phyloP scores from a whole-genome alignment of 2,888 invertebrate species.

The Netelia inedita region DNA sequence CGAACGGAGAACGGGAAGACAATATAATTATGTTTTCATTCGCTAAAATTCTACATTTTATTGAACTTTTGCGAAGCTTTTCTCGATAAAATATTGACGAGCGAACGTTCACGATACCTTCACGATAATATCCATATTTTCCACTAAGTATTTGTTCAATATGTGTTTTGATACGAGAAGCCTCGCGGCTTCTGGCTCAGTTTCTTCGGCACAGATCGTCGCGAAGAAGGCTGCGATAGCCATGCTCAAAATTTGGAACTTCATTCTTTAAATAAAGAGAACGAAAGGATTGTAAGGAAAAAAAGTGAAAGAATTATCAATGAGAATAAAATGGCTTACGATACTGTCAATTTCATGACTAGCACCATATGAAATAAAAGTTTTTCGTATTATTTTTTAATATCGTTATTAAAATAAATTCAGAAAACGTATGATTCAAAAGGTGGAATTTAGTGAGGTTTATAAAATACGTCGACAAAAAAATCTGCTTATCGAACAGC shows the following conservation, averaged over 20 bases:
- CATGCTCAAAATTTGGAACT: conserved; percentile 84
- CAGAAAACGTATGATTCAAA: too few species aligned
- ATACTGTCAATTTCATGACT: neutral
- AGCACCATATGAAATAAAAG: neutral
- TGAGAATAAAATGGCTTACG: neutral
- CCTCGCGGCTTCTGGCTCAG: conserved; percentile 92
- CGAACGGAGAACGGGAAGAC: conserved; percentile 63
- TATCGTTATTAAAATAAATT: too few species aligned
- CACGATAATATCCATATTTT: conserved; percentile 97
- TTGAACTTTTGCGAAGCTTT: too few species aligned
- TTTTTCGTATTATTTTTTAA: neutral
- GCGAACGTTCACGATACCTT: conserved; percentile 85
- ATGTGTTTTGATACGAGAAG: conserved; percentile 97
- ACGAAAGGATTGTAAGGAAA: neutral
- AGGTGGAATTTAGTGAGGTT: too few species aligned
- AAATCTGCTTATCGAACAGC: neutral
- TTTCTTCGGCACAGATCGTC: conserved; percentile 87
- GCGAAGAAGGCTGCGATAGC: conserved; percentile 85
- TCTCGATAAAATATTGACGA: too few species aligned
- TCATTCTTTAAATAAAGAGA: conserved; percentile 81
- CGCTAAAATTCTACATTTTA: neutral
- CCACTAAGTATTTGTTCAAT: conserved; percentile 97
- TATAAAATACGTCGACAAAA: neutral
- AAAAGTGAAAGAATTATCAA: neutral
- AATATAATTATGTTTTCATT: neutral